phyloP scores from a whole-genome alignment of 2,113 vertebrate genomes.

The Peromyscus californicus region DNA sequence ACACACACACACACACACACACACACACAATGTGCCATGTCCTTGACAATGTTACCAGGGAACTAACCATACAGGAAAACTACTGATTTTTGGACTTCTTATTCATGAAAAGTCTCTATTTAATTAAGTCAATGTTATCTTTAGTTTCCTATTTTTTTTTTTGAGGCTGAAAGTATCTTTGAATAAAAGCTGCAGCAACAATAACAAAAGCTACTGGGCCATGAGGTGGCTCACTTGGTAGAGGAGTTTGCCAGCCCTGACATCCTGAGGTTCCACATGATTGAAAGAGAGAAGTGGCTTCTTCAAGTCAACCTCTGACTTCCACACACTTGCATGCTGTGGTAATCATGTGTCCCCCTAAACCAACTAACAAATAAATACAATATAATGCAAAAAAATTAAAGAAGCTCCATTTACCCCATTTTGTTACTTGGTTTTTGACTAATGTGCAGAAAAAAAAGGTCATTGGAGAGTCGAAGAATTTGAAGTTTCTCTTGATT shows the following conservation, averaged over 20 bases:
- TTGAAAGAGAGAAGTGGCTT: neutral
- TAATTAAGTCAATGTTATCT: neutral
- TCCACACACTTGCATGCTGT: neutral
- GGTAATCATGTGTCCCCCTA: too few species aligned
- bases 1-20: neutral
- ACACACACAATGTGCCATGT: neutral
- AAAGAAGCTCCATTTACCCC: neutral
- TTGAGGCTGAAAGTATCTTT: neutral
- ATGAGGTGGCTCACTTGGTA: neutral
- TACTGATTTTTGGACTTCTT: neutral
- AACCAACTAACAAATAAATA: neutral
- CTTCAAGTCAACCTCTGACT: too few species aligned
- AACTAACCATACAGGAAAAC: neutral
- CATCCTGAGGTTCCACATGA: neutral
- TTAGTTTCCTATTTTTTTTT: neutral
- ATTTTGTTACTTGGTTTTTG: neutral
- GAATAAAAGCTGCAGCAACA: neutral
- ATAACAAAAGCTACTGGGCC: neutral
- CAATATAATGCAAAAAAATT: neutral
- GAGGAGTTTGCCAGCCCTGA: neutral
- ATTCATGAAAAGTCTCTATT: neutral
- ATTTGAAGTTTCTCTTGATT: neutral
- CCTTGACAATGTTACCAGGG: neutral
- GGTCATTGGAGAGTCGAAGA: neutral
- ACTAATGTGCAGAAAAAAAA: neutral